phyloP scores from a whole-genome alignment of 1,140 invertebrate genomes.

The Conus betulinus region DNA sequence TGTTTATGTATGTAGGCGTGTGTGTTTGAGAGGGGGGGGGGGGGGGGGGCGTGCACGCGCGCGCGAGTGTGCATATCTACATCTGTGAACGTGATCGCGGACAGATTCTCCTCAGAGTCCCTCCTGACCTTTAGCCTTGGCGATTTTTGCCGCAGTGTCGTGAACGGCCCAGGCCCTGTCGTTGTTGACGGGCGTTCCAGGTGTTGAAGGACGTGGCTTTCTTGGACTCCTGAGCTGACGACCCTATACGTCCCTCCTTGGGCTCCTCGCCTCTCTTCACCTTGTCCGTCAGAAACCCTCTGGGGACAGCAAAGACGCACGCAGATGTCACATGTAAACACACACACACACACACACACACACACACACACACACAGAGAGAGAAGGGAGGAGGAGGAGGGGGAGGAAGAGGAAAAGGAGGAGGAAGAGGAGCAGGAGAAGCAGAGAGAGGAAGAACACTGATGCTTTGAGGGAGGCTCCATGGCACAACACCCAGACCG shows the following conservation, averaged over 20 bases:
- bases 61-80: neutral
- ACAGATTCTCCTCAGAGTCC: too few relatives aligned
- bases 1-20: too few relatives aligned
- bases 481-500: too few relatives aligned
- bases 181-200: constrained; percentile 21
- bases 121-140: constrained; percentile 25
- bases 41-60: too few relatives aligned
- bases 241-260: constrained; percentile 35
- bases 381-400: neutral
- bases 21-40: too few relatives aligned
- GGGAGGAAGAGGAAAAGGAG: neutral
- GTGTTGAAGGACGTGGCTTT: neutral
- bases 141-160: constrained; percentile 31
- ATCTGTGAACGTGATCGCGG: too few relatives aligned
- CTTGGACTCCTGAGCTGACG: constrained; percentile 14
- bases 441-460: neutral
- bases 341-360: neutral
- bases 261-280: constrained; percentile 34
- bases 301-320: neutral
- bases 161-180: constrained; percentile 32
- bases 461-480: too few relatives aligned
- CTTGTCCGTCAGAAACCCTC: constrained; percentile 48
- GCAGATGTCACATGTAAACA: neutral
- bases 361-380: too few relatives aligned
- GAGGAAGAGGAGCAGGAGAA: neutral